Conservation (phyloP, 2,113 vertebrate species). For the Acrocephalus arundinaceus region DNA sequence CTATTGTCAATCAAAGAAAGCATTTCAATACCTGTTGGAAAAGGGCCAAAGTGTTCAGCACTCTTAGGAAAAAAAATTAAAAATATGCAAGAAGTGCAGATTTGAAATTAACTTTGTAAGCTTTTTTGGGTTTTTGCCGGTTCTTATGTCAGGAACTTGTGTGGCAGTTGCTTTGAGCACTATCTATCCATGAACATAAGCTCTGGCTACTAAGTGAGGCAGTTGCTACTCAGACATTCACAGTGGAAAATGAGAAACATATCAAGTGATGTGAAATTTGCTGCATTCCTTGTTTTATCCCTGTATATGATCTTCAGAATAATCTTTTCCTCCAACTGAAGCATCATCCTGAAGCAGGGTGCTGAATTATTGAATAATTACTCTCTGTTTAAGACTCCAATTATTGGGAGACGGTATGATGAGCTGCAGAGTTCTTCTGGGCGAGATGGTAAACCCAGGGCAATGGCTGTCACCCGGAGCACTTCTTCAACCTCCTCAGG, state of each 20-base stretch:
- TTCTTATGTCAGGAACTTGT: neutral
- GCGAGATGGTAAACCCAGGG: conserved; percentile 89
- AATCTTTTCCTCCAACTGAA: neutral
- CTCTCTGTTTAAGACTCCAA: conserved; percentile 82
- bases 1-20: neutral
- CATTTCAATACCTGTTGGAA: neutral
- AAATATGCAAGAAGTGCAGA: neutral
- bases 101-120: neutral
- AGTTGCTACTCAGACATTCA: neutral
- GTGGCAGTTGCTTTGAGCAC: neutral
- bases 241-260: neutral
- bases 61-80: neutral
- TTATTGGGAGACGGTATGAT: conserved; percentile 93
- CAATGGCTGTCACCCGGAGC: conserved; percentile 92
- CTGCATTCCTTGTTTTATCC: neutral
- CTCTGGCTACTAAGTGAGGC: neutral
- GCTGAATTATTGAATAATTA: neutral
- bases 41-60: neutral
- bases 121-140: neutral
- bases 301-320: neutral
- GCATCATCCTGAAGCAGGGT: conserved; percentile 23
- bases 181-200: neutral
- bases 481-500: conserved; percentile 96
- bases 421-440: conserved; percentile 89
- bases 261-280: neutral